Conservation (phyloP, 2,797 vertebrate species). For the Zalophus californianus region DNA sequence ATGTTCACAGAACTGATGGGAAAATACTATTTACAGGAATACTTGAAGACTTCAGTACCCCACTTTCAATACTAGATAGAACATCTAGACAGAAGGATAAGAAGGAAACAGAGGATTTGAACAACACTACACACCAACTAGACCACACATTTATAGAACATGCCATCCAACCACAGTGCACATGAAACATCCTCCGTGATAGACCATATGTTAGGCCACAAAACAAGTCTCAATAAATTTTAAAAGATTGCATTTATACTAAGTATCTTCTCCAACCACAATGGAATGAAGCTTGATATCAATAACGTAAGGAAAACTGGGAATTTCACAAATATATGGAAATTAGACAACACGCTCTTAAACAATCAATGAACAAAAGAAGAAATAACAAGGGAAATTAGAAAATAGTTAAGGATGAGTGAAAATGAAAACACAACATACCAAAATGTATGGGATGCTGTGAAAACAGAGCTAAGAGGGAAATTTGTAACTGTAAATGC, state of each 20-base stretch:
- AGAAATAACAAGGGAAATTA: neutral
- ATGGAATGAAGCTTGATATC: neutral
- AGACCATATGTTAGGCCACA: neutral
- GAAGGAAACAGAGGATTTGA: neutral
- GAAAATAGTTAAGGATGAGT: neutral
- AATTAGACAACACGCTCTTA: neutral
- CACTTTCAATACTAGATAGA: neutral
- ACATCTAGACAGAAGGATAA: neutral
- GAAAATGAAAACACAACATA: neutral
- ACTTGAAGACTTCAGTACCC: neutral
- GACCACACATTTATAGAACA: neutral
- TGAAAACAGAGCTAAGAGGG: neutral
- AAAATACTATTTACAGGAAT: neutral
- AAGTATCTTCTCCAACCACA: neutral
- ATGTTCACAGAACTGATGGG: neutral
- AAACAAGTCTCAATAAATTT: neutral
- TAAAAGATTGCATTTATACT: neutral
- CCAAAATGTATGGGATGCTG: neutral
- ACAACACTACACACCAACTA: neutral
- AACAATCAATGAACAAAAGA: neutral
- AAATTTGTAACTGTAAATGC: neutral
- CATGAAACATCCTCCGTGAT: neutral
- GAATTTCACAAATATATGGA: neutral
- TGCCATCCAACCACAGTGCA: neutral
- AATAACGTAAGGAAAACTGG: neutral